Percentiles rank a stretch among this genome's conserved stretches.
Evolutionary conservation across 2,113 vertebrate genomes (phyloP).

Genomic region (Orientallactaga bullata): DNA sequence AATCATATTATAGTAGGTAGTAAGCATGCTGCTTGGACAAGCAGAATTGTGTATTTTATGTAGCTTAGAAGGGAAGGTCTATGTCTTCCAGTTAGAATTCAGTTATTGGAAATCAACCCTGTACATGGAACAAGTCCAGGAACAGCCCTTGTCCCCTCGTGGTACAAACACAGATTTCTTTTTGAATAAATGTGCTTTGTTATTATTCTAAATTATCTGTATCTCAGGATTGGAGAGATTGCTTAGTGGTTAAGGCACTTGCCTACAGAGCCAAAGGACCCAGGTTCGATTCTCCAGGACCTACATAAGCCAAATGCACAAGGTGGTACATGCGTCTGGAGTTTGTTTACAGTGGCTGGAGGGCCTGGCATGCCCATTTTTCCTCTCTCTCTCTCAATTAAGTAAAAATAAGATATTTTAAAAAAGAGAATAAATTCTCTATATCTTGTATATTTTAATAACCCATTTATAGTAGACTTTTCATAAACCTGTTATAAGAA

Average conservation of each 20-base stretch:
- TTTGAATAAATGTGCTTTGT: neutral
- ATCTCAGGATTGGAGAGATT: too few relatives aligned
- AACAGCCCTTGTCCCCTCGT: neutral
- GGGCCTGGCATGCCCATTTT: too few relatives aligned
- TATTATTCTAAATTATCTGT: neutral
- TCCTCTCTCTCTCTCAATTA: too few relatives aligned
- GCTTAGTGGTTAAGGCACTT: too few relatives aligned
- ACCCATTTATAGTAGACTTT: conserved; percentile 36
- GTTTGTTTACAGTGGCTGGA: too few relatives aligned
- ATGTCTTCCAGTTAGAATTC: conserved; percentile 29
- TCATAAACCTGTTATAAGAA: neutral
- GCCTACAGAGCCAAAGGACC: too few relatives aligned
- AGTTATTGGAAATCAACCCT: conserved; percentile 7
- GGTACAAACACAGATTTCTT: conserved; percentile 13
- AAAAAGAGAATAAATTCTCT: neutral
- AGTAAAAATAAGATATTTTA: too few relatives aligned
- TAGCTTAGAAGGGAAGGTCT: conserved; percentile 46
- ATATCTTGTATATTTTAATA: conserved; percentile 16
- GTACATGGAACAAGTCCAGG: neutral
- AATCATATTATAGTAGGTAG: conserved; percentile 59
- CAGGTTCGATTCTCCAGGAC: too few relatives aligned
- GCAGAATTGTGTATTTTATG: conserved; percentile 45
- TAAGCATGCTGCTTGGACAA: conserved; percentile 9
- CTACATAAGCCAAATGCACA: too few relatives aligned
- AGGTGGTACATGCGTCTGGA: too few relatives aligned